Conservation (phyloP, 1,140 invertebrate species). For the Pomacea maculata region DNA sequence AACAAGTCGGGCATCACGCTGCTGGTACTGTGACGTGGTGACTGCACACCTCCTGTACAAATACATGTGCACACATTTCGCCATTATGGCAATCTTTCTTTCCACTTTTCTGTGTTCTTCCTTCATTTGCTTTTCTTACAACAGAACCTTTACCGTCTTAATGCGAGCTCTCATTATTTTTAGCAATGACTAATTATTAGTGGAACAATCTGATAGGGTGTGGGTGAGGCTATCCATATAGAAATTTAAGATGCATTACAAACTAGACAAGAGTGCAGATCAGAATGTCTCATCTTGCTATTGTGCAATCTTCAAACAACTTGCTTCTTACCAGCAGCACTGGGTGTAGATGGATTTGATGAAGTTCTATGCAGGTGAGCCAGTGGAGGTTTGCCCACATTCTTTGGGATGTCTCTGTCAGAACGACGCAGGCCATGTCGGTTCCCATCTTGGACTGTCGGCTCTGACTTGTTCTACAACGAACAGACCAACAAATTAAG, state of each 20-base stretch:
- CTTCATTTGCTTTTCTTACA: too few species aligned
- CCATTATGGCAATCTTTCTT: too few species aligned
- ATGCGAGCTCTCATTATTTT: too few species aligned
- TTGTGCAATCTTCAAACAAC: too few species aligned
- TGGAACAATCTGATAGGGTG: too few species aligned
- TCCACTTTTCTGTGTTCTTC: too few species aligned
- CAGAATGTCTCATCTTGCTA: too few species aligned
- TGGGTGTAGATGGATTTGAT: slow-evolving; percentile 50
- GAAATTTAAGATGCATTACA: too few species aligned
- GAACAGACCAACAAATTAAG: slow-evolving; percentile 2
- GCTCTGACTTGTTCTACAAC: slow-evolving; percentile 48
- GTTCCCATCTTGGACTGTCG: slow-evolving; percentile 30
- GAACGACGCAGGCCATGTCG: slow-evolving; percentile 28
- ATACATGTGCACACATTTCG: neutral
- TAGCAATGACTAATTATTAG: too few species aligned
- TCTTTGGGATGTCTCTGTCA: slow-evolving; percentile 27
- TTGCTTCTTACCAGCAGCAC: slow-evolving; percentile 39
- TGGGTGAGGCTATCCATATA: too few species aligned
- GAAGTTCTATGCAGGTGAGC: slow-evolving; percentile 40
- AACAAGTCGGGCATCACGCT: slow-evolving; percentile 91
- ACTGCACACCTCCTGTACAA: slow-evolving; percentile 44
- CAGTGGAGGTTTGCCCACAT: slow-evolving; percentile 36
- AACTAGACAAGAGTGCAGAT: too few species aligned
- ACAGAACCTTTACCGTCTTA: too few species aligned
- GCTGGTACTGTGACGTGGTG: slow-evolving; percentile 58